Evolutionary conservation across 2,888 invertebrate genomes (phyloP).

Genomic region (Silvanus unidentatus): DNA sequence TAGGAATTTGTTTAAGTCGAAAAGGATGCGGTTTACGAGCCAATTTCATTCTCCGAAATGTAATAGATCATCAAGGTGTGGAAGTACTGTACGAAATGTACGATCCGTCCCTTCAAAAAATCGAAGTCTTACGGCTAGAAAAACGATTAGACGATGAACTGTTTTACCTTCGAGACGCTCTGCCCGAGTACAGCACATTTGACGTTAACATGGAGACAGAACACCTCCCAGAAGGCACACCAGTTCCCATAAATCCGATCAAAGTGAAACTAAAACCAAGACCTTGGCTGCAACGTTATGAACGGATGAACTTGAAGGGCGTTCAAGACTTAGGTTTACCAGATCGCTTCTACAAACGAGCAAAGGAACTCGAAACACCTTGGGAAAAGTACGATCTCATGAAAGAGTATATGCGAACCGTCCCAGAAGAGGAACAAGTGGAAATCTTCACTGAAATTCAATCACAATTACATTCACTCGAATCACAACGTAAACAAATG

Average conservation of each 20-base stretch:
- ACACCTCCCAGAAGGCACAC: constrained; percentile 62
- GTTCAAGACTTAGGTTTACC: constrained; percentile 46
- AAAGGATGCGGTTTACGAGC: constrained; percentile 77
- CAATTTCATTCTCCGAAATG: constrained; percentile 83
- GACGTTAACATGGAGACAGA: constrained; percentile 88
- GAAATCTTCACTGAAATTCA: constrained; percentile 82
- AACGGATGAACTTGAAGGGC: constrained; percentile 70
- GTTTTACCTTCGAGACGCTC: constrained; percentile 82
- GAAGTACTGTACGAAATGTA: constrained; percentile 83
- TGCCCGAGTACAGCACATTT: constrained; percentile 88
- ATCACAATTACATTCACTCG: constrained; percentile 65
- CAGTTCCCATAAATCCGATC: constrained; percentile 40
- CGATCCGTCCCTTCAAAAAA: constrained; percentile 82
- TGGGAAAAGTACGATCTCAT: constrained; percentile 92
- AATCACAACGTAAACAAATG: constrained; percentile 57
- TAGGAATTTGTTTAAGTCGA: constrained; percentile 91
- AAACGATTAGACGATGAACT: constrained; percentile 87
- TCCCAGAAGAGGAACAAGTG: constrained; percentile 82
- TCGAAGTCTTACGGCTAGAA: constrained; percentile 88
- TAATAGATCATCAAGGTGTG: constrained; percentile 76
- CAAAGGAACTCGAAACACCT: constrained; percentile 58
- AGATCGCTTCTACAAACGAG: constrained; percentile 44
- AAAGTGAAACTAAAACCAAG: constrained; percentile 67
- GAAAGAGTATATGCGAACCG: constrained; percentile 84
- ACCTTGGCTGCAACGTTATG: constrained; percentile 93